phyloP scores from a whole-genome alignment of 2,888 invertebrate genomes.

The Zhuqinia jingwanae region DNA sequence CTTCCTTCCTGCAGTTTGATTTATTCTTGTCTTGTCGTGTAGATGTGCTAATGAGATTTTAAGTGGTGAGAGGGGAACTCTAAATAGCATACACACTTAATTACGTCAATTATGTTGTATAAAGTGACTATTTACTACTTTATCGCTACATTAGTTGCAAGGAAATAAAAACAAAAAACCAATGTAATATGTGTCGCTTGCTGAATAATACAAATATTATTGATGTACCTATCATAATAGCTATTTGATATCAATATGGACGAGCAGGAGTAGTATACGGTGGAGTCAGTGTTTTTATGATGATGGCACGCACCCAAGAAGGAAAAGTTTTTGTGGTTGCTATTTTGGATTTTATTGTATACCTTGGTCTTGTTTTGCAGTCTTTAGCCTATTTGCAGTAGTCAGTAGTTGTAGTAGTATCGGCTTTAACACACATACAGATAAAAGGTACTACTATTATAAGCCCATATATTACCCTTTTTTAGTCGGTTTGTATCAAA shows the following conservation, averaged over 20 bases:
- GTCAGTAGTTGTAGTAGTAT: too few species aligned
- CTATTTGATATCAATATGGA: too few species aligned
- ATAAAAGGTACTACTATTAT: too few species aligned
- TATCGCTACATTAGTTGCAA: too few species aligned
- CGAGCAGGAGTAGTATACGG: too few species aligned
- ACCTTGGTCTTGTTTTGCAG: too few species aligned
- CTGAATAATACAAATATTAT: neutral
- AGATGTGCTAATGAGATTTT: slow-evolving; percentile 56
- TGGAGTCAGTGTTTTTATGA: too few species aligned
- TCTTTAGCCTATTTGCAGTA: too few species aligned
- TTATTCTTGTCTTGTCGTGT: slow-evolving; percentile 41
- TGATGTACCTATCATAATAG: neutral
- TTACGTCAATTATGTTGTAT: slow-evolving; percentile 12
- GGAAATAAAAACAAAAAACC: neutral
- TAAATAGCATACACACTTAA: neutral
- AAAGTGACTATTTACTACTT: neutral
- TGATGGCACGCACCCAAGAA: slow-evolving; percentile 4
- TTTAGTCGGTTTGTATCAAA: too few species aligned
- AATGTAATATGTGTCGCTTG: neutral
- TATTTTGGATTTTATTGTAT: neutral
- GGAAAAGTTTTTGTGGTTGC: neutral
- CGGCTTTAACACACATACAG: too few species aligned
- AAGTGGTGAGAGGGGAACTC: slow-evolving; percentile 3
- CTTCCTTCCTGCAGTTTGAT: slow-evolving; percentile 48
- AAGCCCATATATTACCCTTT: too few species aligned